phyloP scores from a whole-genome alignment of 1,140 invertebrate genomes.

The Drosophila eugracilis region DNA sequence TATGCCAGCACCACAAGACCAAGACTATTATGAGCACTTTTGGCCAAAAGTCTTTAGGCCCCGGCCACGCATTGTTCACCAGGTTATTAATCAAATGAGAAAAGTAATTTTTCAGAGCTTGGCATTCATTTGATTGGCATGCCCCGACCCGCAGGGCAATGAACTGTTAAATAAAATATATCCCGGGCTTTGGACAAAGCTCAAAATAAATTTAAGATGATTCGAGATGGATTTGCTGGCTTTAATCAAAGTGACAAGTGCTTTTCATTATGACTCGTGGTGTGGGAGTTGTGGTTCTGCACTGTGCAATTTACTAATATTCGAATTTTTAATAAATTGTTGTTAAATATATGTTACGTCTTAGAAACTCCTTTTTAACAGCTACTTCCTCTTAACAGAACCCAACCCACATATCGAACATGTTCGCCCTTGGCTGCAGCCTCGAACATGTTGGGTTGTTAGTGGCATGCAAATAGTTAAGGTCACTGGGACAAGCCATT shows the following conservation, averaged over 20 bases:
- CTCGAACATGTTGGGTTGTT: slow-evolving; percentile 21
- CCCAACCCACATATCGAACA: not conserved
- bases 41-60: not conserved
- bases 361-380: too few relatives aligned
- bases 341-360: too few relatives aligned
- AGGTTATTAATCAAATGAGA: slow-evolving; percentile 54
- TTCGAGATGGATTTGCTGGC: slow-evolving; percentile 17
- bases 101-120: slow-evolving; percentile 54
- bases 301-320: too few relatives aligned
- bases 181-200: slow-evolving; percentile 7
- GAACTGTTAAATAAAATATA: slow-evolving; percentile 62
- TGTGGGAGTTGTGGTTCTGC: too few relatives aligned
- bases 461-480: slow-evolving; percentile 8
- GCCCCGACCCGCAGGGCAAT: slow-evolving; percentile 39
- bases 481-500: slow-evolving; percentile 7
- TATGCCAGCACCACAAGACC: slow-evolving; percentile 43
- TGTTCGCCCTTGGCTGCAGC: slow-evolving; percentile 3
- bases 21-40: slow-evolving; percentile 51
- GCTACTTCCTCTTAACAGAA: not conserved
- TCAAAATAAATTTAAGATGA: slow-evolving; percentile 34
- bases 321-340: too few relatives aligned
- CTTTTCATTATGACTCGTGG: slow-evolving; percentile 12
- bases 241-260: slow-evolving; percentile 34
- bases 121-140: slow-evolving; percentile 56
- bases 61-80: slow-evolving; percentile 22